Conservation (phyloP, 2,113 vertebrate genomes). For the Myiagra hebetior region DNA sequence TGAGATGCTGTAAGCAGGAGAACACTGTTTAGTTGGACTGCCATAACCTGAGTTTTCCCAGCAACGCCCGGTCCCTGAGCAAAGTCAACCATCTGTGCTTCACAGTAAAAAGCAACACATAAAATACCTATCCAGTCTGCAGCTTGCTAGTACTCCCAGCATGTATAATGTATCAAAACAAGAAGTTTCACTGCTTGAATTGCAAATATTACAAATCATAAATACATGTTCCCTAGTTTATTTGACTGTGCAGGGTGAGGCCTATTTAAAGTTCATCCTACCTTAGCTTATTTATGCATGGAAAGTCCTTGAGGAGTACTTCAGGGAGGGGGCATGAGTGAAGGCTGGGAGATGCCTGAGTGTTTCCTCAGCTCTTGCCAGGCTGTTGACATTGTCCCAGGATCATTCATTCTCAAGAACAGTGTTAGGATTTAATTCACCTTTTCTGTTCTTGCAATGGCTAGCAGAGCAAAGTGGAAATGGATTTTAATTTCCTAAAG, state of each 20-base stretch:
- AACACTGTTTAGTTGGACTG: not conserved
- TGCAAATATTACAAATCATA: not conserved
- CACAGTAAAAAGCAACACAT: not conserved
- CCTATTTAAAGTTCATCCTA: not conserved
- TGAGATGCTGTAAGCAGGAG: not conserved
- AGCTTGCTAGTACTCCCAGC: not conserved
- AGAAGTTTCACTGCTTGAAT: not conserved
- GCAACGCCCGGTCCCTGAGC: not conserved
- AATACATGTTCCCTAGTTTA: not conserved
- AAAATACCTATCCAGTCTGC: not conserved
- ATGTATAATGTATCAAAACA: not conserved
- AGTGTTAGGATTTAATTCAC: not conserved
- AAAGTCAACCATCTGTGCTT: not conserved
- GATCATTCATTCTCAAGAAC: not conserved
- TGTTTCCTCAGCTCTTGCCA: not conserved
- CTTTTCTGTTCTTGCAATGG: not conserved
- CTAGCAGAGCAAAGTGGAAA: not conserved
- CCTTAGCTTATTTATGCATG: not conserved
- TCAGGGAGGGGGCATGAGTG: rapidly evolving
- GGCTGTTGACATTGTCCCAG: not conserved
- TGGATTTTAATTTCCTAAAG: not conserved
- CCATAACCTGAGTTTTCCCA: not conserved
- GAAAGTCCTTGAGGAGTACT: not conserved
- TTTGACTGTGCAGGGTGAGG: not conserved
- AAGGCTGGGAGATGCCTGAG: not conserved